phyloP scores from a whole-genome alignment of 2,797 vertebrate genomes.

The Chelidonichthys spinosus region DNA sequence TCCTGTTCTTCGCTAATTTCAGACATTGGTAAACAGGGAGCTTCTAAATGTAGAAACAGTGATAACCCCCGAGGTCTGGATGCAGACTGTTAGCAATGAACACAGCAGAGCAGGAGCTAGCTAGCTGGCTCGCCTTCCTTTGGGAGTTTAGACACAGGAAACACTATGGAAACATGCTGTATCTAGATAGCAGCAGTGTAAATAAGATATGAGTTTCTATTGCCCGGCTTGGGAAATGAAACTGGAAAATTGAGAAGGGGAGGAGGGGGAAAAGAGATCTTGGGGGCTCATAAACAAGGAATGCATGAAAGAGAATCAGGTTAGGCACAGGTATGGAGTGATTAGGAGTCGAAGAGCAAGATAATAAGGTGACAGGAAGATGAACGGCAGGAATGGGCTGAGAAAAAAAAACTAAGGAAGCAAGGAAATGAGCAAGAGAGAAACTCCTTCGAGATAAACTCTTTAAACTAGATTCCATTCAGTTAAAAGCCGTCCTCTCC shows the following conservation, averaged over 20 bases:
- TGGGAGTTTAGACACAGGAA: constrained; percentile 75
- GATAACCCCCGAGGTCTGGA: constrained; percentile 71
- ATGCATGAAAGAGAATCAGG: constrained; percentile 32
- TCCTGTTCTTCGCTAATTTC: constrained; percentile 49
- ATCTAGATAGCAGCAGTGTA: constrained; percentile 74
- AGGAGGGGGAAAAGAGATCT: constrained; percentile 43
- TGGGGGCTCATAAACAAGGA: constrained; percentile 53
- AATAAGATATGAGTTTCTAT: constrained; percentile 79
- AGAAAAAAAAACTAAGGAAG: constrained; percentile 18
- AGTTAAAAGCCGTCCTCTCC: constrained; percentile 61
- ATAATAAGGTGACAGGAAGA: constrained; percentile 22
- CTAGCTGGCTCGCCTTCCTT: constrained; percentile 66
- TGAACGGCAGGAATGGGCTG: constrained; percentile 28
- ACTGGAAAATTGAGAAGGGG: constrained; percentile 66
- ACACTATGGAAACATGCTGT: constrained; percentile 73
- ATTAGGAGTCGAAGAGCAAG: constrained; percentile 20
- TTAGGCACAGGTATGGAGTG: constrained; percentile 32
- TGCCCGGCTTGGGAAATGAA: constrained; percentile 73
- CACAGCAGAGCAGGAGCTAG: constrained; percentile 50
- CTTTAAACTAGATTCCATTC: constrained; percentile 72
- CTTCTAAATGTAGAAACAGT: constrained; percentile 73
- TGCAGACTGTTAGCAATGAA: constrained; percentile 51
- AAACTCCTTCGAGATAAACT: constrained; percentile 54
- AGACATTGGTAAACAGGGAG: constrained; percentile 63
- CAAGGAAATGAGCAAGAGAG: constrained; percentile 34